phyloP scores from a whole-genome alignment of 2,888 invertebrate genomes.

The Stenodema calcarata region DNA sequence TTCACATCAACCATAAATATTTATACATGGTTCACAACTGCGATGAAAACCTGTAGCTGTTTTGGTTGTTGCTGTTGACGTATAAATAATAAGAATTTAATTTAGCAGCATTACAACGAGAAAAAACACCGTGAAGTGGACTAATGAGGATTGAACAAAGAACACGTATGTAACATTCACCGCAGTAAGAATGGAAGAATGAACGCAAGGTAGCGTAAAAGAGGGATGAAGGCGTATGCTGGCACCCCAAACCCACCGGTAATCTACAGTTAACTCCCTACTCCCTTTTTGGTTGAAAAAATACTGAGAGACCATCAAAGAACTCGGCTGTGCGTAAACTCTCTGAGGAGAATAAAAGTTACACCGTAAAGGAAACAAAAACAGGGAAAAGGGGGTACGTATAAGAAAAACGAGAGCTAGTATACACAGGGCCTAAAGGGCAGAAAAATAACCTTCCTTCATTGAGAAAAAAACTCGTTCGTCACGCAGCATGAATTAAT shows the following conservation, averaged over 20 bases:
- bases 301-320: background rate
- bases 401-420: too few relatives aligned
- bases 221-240: background rate
- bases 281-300: background rate
- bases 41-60: too few relatives aligned
- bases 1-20: too few relatives aligned
- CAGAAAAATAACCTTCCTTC: too few relatives aligned
- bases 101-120: too few relatives aligned
- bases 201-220: background rate
- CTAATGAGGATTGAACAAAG: background rate
- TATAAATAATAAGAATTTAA: too few relatives aligned
- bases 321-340: background rate
- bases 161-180: background rate
- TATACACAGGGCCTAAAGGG: too few relatives aligned
- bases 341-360: slow-evolving; percentile 17
- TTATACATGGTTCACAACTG: too few relatives aligned
- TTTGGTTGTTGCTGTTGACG: too few relatives aligned
- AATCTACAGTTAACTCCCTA: background rate
- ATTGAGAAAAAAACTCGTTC: too few relatives aligned
- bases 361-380: slow-evolving; percentile 9
- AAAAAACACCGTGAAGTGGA: background rate
- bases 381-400: background rate
- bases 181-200: background rate
- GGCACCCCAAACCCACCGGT: background rate
- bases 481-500: too few relatives aligned